These are phyloP conservation scores for Aeoliscus strigatus DNA, from an alignment of 2,797 vertebrate species.

Conservation along the genomic window DNA sequence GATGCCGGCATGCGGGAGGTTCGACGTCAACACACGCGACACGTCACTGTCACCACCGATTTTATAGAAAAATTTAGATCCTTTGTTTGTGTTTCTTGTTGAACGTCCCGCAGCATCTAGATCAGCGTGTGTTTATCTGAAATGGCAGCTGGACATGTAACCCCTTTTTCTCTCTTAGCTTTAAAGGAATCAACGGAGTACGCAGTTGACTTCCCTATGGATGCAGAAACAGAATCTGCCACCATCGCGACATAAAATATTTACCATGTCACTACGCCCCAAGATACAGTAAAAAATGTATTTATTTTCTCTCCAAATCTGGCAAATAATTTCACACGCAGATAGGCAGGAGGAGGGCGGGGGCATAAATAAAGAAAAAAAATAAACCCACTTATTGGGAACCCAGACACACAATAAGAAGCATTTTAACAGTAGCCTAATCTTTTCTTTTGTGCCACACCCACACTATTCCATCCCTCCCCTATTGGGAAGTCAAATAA, in stretches of 20 bases:
- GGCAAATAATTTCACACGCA: constrained; percentile 55
- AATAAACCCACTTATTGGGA: constrained; percentile 64
- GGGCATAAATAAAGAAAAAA: constrained; percentile 44
- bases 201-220: too few species aligned
- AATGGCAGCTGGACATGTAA: too few species aligned
- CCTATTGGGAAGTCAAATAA: constrained; percentile 70
- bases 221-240: too few species aligned
- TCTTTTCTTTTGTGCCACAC: constrained; percentile 59
- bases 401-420: constrained; percentile 61
- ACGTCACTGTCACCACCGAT: constrained; percentile 28
- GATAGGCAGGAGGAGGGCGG: constrained; percentile 1
- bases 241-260: too few species aligned
- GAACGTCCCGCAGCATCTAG: too few species aligned
- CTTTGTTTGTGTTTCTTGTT: too few species aligned
- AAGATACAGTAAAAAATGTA: constrained; percentile 47
- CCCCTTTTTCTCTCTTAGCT: too few species aligned
- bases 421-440: constrained; percentile 66
- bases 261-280: constrained; percentile 26
- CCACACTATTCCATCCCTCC: constrained; percentile 39
- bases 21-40: constrained; percentile 19
- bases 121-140: too few species aligned
- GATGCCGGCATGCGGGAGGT: constrained; percentile 22
- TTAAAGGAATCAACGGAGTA: too few species aligned
- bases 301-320: constrained; percentile 43
- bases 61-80: constrained; percentile 16